Evolutionary conservation across 2,888 invertebrate species (phyloP), one percentile per base, ranked within the genome.

Genomic region (Chloroclystis v-ata): DNA sequence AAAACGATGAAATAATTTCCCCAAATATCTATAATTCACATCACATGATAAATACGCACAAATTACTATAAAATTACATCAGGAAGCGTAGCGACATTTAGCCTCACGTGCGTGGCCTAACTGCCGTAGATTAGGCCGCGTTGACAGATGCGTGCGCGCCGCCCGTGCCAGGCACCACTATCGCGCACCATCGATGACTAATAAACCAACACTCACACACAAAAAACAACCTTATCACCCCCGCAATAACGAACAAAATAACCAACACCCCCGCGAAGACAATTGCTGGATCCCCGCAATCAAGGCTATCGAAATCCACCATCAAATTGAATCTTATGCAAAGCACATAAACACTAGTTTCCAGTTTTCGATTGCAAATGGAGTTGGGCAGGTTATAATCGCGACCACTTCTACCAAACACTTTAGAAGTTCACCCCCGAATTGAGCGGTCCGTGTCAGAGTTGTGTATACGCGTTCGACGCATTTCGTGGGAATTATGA

Each of bases 121-220:
- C 82, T 78, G 83, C 80, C 84, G 85, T 87, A 82, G 86, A 86
- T 87, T 87, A 87, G 83, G 79, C 76, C 72, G 85, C 82, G 87
- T 85, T 85, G 87, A 87, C 87, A 87, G 82, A 67, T 74, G 81
- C 85, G 86, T 85, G 86, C 85, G 86, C 85, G 86, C 84, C 82
- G 80, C 72, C 74, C 75, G 78, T 80, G 82, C 81, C 77, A 78
- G 86, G 78, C 77, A 86, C 81, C 72, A 42, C 75, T 86, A 86
- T 86, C 86, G 84, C 83, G 65, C 85, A 83, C 84, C 86, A 86
- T 85, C 87, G 83, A 85, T 86, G 86, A 86, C 85, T 86, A 87
- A 86, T 84, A 85, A 81, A 82, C 81, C 72, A 66, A 33, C 47
- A 24, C 20, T 43, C 65, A 69, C 61, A 61, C 50, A 47, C 54